Evolutionary conservation across 2,888 invertebrate species (phyloP).

Genomic region (Lissonota sp.): DNA sequence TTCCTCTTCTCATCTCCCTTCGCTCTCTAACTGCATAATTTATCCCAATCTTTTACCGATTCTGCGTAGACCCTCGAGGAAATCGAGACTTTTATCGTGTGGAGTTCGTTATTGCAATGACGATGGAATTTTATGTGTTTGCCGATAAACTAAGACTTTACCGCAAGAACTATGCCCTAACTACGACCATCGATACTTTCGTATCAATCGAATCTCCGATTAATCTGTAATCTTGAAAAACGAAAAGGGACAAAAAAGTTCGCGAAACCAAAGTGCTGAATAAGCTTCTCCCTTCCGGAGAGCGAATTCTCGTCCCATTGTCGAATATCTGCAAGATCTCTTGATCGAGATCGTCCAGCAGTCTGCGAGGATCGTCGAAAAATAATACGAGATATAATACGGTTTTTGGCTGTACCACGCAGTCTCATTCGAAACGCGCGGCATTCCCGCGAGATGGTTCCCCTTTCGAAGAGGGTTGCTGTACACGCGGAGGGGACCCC

Average conservation of each 20-base stretch:
- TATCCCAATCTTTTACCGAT: conserved; percentile 14
- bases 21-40: conserved; percentile 27
- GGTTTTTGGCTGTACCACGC: conserved; percentile 34
- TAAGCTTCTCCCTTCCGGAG: no score
- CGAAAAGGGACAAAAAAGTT: no score
- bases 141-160: no score
- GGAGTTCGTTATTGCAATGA: no score
- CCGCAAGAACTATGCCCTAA: no score
- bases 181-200: no score
- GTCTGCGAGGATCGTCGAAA: conserved; percentile 52
- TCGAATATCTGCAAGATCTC: conserved; percentile 60
- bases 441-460: background rate
- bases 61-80: background rate
- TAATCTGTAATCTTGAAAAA: no score
- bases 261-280: no score
- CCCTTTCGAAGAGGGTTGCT: conserved; percentile 48
- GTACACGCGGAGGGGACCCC: conserved; percentile 62
- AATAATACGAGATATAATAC: background rate
- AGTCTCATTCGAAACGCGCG: conserved; percentile 41
- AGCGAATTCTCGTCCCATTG: conserved; percentile 48
- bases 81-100: no score
- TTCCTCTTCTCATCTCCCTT: conserved; percentile 29
- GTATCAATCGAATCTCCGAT: no score
- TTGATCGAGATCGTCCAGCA: conserved; percentile 62
- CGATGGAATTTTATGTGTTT: no score